Evolutionary conservation across 2,888 invertebrate genomes (phyloP).

Genomic region (Orchestes rusci): DNA sequence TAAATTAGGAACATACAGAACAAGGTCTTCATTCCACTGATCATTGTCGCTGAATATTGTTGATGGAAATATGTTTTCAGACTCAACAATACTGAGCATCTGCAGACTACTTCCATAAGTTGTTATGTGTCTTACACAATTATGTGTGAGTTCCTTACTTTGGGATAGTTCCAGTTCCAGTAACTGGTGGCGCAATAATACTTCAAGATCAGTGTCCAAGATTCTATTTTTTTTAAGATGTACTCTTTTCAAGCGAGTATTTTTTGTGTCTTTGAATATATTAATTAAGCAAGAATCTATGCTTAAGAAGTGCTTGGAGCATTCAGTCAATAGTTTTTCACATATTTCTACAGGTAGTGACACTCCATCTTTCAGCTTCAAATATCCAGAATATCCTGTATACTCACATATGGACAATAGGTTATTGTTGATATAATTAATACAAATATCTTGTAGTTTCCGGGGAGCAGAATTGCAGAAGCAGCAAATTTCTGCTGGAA

Average conservation of each 20-base stretch:
- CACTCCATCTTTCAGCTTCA: conserved; percentile 53
- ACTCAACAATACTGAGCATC: conserved; percentile 63
- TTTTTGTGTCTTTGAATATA: conserved; percentile 60
- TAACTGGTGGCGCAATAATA: conserved; percentile 66
- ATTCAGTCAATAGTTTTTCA: conserved; percentile 56
- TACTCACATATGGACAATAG: conserved; percentile 53
- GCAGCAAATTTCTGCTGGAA: conserved; percentile 41
- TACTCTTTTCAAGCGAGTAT: conserved; percentile 62
- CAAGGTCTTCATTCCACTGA: conserved; percentile 41
- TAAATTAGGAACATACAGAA: conserved; percentile 54
- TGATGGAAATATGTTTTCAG: conserved; percentile 39
- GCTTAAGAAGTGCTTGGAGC: conserved; percentile 43
- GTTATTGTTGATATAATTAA: conserved; percentile 56
- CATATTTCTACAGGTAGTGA: conserved; percentile 65
- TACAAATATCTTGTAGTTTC: conserved; percentile 56
- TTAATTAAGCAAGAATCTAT: conserved; percentile 62
- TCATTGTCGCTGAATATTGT: conserved; percentile 10
- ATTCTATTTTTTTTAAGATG: conserved; percentile 64
- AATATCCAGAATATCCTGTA: conserved; percentile 42
- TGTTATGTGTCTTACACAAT: conserved; percentile 61
- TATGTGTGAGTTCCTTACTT: conserved; percentile 59
- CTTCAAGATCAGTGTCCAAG: conserved; percentile 62
- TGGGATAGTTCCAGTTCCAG: conserved; percentile 68
- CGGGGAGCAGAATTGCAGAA: conserved; percentile 49
- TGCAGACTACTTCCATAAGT: conserved; percentile 60